Evolutionary conservation across 2,113 vertebrate genomes (phyloP).

Genomic region (Ophthalmolycus amberensis): DNA sequence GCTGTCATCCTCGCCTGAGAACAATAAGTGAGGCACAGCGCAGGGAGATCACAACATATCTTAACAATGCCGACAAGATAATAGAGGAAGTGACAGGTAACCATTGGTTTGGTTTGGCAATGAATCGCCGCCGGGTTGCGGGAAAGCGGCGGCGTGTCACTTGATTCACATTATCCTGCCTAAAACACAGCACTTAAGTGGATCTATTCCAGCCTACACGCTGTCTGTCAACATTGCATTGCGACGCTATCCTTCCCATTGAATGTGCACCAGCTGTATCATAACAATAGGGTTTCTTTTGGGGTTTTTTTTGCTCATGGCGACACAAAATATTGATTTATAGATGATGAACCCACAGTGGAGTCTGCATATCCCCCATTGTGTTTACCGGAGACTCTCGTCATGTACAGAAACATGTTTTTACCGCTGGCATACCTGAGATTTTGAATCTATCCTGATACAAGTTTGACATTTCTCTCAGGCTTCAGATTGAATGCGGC

Average conservation of each 20-base stretch:
- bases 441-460: slow-evolving; percentile 23
- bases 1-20: slow-evolving; percentile 59
- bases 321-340: slow-evolving; percentile 64
- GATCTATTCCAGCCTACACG: slow-evolving; percentile 36
- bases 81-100: slow-evolving; percentile 60
- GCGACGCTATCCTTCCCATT: slow-evolving; percentile 7
- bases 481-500: slow-evolving; percentile 63
- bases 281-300: slow-evolving; percentile 26
- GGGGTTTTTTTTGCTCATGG: slow-evolving; percentile 41
- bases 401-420: slow-evolving; percentile 27
- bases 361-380: slow-evolving; percentile 29
- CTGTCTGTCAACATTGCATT: slow-evolving; percentile 39
- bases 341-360: slow-evolving; percentile 43
- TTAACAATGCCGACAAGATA: slow-evolving; percentile 51
- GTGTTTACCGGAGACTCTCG: slow-evolving; percentile 46
- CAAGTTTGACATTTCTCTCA: slow-evolving; percentile 57
- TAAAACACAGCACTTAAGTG: slow-evolving; percentile 46
- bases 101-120: slow-evolving; percentile 46
- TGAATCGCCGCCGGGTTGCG: slow-evolving; percentile 53
- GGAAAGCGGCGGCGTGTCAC: slow-evolving; percentile 28
- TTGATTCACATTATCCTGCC: slow-evolving; percentile 48
- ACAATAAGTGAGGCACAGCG: slow-evolving; percentile 55
- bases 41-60: slow-evolving; percentile 60
- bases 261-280: slow-evolving; percentile 17
- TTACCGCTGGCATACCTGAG: slow-evolving; percentile 15